Evolutionary conservation across 2,888 invertebrate genomes (phyloP).

Genomic region (Bruchidius siliquastri): DNA sequence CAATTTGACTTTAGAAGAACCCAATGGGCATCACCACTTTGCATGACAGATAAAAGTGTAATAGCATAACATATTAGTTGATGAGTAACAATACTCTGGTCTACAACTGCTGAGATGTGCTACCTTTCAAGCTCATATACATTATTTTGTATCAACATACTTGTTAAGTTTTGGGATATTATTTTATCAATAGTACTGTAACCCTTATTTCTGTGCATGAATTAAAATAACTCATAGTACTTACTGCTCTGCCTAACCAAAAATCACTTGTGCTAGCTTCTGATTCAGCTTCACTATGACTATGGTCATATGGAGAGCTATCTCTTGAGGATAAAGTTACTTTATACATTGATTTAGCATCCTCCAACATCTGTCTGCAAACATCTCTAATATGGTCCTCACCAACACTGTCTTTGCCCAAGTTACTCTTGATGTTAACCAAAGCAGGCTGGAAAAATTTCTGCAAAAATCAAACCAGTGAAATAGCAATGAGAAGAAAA

Average conservation of each 20-base stretch:
- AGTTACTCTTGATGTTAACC: conserved; percentile 69
- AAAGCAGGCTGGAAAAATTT: conserved; percentile 77
- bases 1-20: no score
- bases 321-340: conserved; percentile 49
- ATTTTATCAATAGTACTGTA: no score
- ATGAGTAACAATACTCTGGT: no score
- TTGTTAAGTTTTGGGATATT: no score
- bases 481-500: background rate
- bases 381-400: conserved; percentile 72
- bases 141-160: no score
- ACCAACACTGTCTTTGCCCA: conserved; percentile 69
- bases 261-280: conserved; percentile 49
- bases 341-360: conserved; percentile 67
- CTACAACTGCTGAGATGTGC: no score
- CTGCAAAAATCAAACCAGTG: conserved; percentile 41
- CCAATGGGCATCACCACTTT: no score
- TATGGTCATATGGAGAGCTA: conserved; percentile 52
- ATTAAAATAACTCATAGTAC: conserved; percentile 15
- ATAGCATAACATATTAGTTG: no score
- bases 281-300: conserved; percentile 52
- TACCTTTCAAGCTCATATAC: no score
- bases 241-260: conserved; percentile 46
- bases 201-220: no score
- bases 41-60: no score
- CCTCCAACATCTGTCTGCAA: conserved; percentile 74